These are phyloP conservation scores for Sarcophaga carnaria DNA, from an alignment of 2,888 invertebrate genomes.

Conservation along the genomic window DNA sequence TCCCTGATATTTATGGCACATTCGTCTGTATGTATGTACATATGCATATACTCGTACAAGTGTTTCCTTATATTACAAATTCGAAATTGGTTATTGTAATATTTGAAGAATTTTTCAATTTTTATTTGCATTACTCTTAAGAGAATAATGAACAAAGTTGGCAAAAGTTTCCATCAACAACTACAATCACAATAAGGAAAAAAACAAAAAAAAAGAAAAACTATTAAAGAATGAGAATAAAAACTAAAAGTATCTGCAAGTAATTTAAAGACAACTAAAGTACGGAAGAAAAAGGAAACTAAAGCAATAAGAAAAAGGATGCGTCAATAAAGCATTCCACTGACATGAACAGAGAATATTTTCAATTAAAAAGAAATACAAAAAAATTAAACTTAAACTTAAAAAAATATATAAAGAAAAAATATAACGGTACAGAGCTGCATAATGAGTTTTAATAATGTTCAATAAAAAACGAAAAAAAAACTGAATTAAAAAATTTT, in stretches of 20 bases:
- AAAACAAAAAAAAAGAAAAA: slow-evolving; percentile 18
- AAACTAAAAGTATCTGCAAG: background rate
- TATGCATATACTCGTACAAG: background rate
- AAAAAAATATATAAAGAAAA: background rate
- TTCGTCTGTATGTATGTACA: background rate
- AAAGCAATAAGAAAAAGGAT: slow-evolving; percentile 4
- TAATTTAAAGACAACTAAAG: slow-evolving; percentile 28
- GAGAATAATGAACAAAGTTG: slow-evolving; percentile 64
- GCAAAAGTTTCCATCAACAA: slow-evolving; percentile 37
- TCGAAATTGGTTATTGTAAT: slow-evolving; percentile 63
- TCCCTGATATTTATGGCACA: slow-evolving; percentile 10
- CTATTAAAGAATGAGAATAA: slow-evolving; percentile 6
- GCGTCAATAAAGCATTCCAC: slow-evolving; percentile 19
- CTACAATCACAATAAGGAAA: slow-evolving; percentile 12
- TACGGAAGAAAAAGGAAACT: too few species aligned
- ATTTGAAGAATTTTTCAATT: slow-evolving; percentile 54
- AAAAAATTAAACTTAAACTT: background rate
- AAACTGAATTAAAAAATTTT: background rate
- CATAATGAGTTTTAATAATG: background rate
- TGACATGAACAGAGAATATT: background rate
- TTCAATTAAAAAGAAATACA: background rate
- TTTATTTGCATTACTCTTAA: slow-evolving; percentile 64
- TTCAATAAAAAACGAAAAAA: background rate
- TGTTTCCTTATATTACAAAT: slow-evolving; percentile 48
- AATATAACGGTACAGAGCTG: background rate